Evolutionary conservation across 2,888 invertebrate genomes (phyloP).

Genomic region (Lordiphosa fenestrarum): DNA sequence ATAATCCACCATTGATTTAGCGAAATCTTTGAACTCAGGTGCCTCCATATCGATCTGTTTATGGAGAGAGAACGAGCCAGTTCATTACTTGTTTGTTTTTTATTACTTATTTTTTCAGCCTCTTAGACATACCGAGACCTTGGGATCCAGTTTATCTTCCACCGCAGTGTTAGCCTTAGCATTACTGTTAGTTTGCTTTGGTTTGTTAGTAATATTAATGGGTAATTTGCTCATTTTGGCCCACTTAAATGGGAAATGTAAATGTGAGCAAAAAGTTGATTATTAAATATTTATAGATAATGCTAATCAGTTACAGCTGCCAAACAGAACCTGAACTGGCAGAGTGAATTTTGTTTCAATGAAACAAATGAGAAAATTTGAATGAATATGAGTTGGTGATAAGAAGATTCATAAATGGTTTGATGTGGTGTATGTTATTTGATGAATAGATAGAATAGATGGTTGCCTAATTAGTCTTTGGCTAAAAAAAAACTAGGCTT

Average conservation of each 20-base stretch:
- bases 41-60: slow-evolving; percentile 86
- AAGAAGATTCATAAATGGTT: too few relatives aligned
- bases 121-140: slow-evolving; percentile 72
- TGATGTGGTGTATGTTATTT: too few relatives aligned
- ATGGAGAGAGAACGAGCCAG: not conserved
- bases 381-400: too few relatives aligned
- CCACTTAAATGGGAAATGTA: not conserved
- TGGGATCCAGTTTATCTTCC: slow-evolving; percentile 72
- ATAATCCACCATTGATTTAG: slow-evolving; percentile 96
- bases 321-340: too few relatives aligned
- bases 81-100: slow-evolving; percentile 6
- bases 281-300: slow-evolving; percentile 13
- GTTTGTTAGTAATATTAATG: slow-evolving; percentile 24
- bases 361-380: too few relatives aligned
- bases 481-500: too few relatives aligned
- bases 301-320: slow-evolving; percentile 25
- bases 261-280: not conserved
- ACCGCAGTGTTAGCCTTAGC: slow-evolving; percentile 42
- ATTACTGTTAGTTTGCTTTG: slow-evolving; percentile 38
- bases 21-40: slow-evolving; percentile 90
- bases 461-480: too few relatives aligned
- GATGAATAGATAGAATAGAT: too few relatives aligned
- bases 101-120: not conserved
- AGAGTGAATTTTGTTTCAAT: too few relatives aligned
- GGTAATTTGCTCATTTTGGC: slow-evolving; percentile 48